Percentiles rank a stretch among this genome's conserved stretches.
Conservation (phyloP, 1,140 invertebrate genomes). For the Penaeus vannamei region DNA sequence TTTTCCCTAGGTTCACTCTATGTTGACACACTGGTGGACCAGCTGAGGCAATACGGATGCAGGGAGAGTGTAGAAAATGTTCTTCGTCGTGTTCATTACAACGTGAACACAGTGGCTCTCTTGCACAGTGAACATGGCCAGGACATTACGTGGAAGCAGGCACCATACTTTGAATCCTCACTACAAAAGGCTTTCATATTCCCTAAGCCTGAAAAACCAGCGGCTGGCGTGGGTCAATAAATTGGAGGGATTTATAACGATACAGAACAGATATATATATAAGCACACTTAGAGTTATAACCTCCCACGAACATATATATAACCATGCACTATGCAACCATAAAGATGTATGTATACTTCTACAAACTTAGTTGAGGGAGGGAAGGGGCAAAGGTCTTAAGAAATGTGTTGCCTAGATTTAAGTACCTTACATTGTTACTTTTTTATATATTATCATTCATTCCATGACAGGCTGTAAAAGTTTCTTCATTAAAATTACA, state of each 20-base stretch:
- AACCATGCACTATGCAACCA: neutral
- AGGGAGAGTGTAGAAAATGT: slow-evolving; percentile 61
- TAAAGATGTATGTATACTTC: no score
- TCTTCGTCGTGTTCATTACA: slow-evolving; percentile 54
- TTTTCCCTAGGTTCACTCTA: slow-evolving; percentile 57
- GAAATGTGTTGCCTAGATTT: no score
- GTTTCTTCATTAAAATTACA: no score
- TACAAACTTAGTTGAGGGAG: no score
- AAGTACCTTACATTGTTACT: no score
- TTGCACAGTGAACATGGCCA: neutral
- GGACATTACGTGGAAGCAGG: slow-evolving; percentile 54
- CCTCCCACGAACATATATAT: neutral
- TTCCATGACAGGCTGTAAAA: no score
- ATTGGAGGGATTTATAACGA: neutral
- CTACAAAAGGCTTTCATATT: slow-evolving; percentile 62
- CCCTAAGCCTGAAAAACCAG: neutral
- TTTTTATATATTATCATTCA: no score
- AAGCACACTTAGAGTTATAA: no score
- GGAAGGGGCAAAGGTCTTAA: no score
- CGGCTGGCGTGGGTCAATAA: neutral
- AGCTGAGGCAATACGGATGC: slow-evolving; percentile 39
- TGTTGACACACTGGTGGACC: slow-evolving; percentile 59
- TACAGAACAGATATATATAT: no score
- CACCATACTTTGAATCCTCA: slow-evolving; percentile 64
- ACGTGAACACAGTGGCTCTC: slow-evolving; percentile 61